Evolutionary conservation across 2,888 invertebrate genomes (phyloP).

Genomic region (Eupsilia transversa): DNA sequence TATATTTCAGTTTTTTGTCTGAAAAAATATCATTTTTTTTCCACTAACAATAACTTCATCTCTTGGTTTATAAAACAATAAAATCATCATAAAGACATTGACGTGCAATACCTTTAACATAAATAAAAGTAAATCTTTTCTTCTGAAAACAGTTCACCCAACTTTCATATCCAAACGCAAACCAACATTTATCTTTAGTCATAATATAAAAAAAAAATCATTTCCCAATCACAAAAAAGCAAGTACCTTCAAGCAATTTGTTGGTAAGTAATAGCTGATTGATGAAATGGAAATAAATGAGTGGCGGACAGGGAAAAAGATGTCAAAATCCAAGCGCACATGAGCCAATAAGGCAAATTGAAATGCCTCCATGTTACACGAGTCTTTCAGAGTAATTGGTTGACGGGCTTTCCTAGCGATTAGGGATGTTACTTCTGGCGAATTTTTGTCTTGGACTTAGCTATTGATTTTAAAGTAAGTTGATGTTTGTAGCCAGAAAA

Average conservation of each 20-base stretch:
- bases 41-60: not conserved
- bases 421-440: conserved; percentile 74
- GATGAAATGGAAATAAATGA: conserved; percentile 85
- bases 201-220: conserved; percentile 8
- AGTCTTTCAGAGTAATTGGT: conserved; percentile 89
- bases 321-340: conserved; percentile 87
- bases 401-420: conserved; percentile 80
- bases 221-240: conserved; percentile 44
- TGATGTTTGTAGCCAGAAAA: too few relatives aligned
- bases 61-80: not conserved
- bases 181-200: not conserved
- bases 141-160: not conserved
- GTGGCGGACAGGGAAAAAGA: conserved; percentile 83
- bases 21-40: not conserved
- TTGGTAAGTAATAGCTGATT: conserved; percentile 78
- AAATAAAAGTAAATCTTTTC: not conserved
- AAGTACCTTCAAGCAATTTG: conserved; percentile 69
- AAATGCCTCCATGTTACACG: conserved; percentile 84
- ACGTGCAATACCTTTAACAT: not conserved
- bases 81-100: not conserved
- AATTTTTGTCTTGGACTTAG: conserved; percentile 48
- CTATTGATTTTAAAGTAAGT: not conserved
- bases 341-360: conserved; percentile 89
- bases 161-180: not conserved
- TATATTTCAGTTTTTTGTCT: too few relatives aligned